Base-by-base conservation (phyloP, 2,888 invertebrate genomes). In the Callinectes sapidus region DNA sequence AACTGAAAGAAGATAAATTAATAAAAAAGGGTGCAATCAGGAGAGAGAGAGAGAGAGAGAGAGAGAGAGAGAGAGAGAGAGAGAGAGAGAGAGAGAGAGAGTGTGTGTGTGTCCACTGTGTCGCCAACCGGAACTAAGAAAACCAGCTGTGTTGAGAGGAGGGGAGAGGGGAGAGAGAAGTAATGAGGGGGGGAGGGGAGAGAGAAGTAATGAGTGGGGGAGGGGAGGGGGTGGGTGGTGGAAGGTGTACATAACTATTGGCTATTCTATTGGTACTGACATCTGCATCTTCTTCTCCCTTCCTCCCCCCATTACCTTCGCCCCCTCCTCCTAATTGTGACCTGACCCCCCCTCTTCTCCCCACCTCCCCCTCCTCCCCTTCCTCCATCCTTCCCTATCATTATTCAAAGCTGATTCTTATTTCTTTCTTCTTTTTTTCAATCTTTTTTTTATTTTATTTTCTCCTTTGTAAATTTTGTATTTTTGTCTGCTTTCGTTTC, bases 41-140 rank as follows among this genome's bases (percentile, higher is more conserved):
- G 71, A 8, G 8, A 28, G 71, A 71, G 0, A n/a, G 28, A 86
- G 48, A n/a, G 87, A 28, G 87, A 87, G 28, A 87, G 48, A 86
- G 86, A 86, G 86, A 86, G 86, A 86, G 86, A 86, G 86, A 86
- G 86, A 86, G 86, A 86, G 86, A 86, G 86, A 86, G 86, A 86
- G 86, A 86, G 86, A 86, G 86, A 86, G 86, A 86, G 86, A 86
- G 86, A 86, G 42, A 39, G 42, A 86, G 86, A 39, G 86, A 86
- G 61, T 61, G 18, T 61, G 18, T 61, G n/a, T n/a, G n/a, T n/a
- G n/a, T n/a, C n/a, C 61, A 61, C 61, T 18, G 2, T 18, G 61
- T 61, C 61, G 61, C 61, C 61, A 61, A 61, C 18, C 61, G 61
- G 61, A 61, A 61, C 61, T 61, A 61, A 61, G n/a, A n/a, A 61